Base-by-base conservation (phyloP, 2,888 invertebrate species). In the Azorinus chamasolen region DNA sequence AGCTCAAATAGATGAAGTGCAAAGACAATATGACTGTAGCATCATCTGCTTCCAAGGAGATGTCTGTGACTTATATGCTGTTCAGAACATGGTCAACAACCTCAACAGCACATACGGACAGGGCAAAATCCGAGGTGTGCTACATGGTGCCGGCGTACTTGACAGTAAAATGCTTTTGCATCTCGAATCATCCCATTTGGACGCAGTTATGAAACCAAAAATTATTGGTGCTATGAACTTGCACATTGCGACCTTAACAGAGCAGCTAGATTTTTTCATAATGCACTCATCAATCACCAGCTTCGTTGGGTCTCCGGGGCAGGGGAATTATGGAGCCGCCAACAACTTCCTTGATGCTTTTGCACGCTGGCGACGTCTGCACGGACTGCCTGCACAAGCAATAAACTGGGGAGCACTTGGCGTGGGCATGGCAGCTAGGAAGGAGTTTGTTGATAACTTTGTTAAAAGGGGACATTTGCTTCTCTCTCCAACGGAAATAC, bases 401-500 rank as follows among this genome's bases (percentile, higher is more conserved):
- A 83, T 88, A n/a, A 86, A 87, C 54, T 88, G 88, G 88, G 86
- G 87, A 20, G 73, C 83, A 14, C 43, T 87, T 25, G 53, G 61
- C 27, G 37, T 83, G 10, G 87, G 87, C 16, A 75, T 87, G 74
- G 65, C 64, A n/a, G 27, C 12, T 25, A 45, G 57, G 45, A 46
- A 37, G 32, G 22, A 63, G 16, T n/a, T 20, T 12, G 39, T n/a
- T 5, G 18, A 39, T 14, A 54, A 59, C 5, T 22, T 70, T 18
- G 53, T 55, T 27, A 43, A 53, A 12, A 32, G 58, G n/a, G 74
- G 79, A 6, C 53, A 54, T 22, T 16, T 39, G 2, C 25, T 45
- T 12, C 45, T 80, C 1, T 39, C 24, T 32, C 43, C 39, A 2
- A 22, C 46, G 48, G 50, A 69, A 24, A 70, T 65, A 12, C 16